Percentiles rank a stretch among this genome's conserved stretches.
phyloP scores from a whole-genome alignment of 2,113 vertebrate species.

The Mungos mungo region DNA sequence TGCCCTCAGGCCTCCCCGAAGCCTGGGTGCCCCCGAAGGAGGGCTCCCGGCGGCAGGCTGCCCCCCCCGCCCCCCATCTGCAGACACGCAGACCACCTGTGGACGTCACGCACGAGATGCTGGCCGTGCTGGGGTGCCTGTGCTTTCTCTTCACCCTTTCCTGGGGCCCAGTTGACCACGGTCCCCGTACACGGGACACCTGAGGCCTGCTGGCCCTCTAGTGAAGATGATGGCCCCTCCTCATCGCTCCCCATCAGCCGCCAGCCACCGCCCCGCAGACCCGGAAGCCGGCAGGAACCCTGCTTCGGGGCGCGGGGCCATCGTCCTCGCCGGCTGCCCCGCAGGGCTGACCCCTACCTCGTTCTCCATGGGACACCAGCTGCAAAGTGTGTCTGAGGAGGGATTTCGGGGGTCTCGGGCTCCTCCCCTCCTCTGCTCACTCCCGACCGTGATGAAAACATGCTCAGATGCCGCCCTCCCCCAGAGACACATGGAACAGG shows the following conservation, averaged over 20 bases:
- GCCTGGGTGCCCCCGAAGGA: too few species aligned
- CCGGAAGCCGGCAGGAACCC: neutral
- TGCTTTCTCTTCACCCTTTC: neutral
- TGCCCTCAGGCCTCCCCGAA: neutral
- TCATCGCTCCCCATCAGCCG: fast-evolving
- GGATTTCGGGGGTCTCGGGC: neutral
- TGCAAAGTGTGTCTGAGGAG: fast-evolving
- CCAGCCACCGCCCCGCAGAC: neutral
- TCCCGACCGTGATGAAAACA: neutral
- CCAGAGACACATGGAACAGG: constrained; percentile 64
- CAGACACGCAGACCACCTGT: too few species aligned
- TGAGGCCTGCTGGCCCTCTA: neutral
- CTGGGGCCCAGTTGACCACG: neutral
- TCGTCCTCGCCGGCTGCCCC: fast-evolving
- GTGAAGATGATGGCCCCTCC: fast-evolving
- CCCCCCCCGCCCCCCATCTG: neutral
- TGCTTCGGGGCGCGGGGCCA: fast-evolving
- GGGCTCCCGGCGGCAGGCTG: neutral
- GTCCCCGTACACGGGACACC: neutral
- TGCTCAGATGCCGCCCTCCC: neutral
- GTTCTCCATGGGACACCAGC: constrained; percentile 63
- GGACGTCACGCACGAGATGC: neutral
- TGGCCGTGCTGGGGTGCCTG: fast-evolving
- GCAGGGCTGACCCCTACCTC: constrained; percentile 77
- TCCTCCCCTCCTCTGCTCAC: neutral